Evolutionary conservation across 2,888 invertebrate species (phyloP).

Genomic region (Cacoxenus indagator): DNA sequence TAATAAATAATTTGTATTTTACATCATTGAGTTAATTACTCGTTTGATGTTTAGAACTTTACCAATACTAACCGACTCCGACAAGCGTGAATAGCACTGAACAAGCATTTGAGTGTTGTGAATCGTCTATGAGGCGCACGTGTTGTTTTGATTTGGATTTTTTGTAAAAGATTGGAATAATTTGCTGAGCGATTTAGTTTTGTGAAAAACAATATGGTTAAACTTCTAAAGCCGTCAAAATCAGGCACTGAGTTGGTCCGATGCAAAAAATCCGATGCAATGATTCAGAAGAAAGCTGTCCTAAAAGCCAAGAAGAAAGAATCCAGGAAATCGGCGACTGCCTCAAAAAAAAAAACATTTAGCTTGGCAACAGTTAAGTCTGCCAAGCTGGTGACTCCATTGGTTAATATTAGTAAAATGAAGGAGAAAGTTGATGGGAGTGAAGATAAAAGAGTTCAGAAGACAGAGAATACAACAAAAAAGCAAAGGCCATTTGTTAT

Average conservation of each 20-base stretch:
- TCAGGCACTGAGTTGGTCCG: conserved; percentile 39
- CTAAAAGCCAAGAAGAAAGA: conserved; percentile 9
- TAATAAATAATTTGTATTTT: no score
- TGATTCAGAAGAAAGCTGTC: conserved; percentile 41
- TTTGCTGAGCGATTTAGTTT: not conserved
- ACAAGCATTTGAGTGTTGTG: no score
- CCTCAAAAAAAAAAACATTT: not conserved
- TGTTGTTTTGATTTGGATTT: not conserved
- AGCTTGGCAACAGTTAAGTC: not conserved
- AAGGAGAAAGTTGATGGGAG: not conserved
- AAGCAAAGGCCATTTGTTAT: not conserved
- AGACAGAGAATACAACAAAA: conserved; percentile 33
- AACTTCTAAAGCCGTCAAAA: conserved; percentile 53
- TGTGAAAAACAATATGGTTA: conserved; percentile 41
- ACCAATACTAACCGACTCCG: not conserved
- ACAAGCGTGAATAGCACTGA: not conserved
- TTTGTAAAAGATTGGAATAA: no score
- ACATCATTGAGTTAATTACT: no score
- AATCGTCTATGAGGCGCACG: conserved; percentile 10
- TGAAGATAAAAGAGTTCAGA: conserved; percentile 16
- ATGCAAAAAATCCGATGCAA: no score
- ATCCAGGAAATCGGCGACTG: not conserved
- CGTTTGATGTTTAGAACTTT: no score
- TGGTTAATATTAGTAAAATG: conserved; percentile 17
- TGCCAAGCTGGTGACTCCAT: not conserved